Conservation (phyloP, 2,797 vertebrate genomes). For the Mus minutoides region DNA sequence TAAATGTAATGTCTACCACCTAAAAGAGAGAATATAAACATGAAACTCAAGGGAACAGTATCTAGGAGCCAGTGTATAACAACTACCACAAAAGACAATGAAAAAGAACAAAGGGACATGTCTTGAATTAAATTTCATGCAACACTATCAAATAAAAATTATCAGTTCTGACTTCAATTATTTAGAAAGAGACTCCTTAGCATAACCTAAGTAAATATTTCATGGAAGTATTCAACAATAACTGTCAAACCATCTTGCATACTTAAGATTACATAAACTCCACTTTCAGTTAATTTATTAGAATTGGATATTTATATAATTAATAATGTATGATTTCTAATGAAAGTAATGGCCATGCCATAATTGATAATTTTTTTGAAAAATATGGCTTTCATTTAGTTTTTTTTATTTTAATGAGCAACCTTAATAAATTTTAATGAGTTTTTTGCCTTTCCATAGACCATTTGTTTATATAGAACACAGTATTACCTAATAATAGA, state of each 20-base stretch:
- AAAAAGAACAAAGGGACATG: not conserved
- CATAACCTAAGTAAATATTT: not conserved
- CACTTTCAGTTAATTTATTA: not conserved
- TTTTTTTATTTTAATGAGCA: not conserved
- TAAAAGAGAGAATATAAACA: conserved; percentile 8
- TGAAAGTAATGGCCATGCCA: not conserved
- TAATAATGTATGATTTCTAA: not conserved
- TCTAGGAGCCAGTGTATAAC: not conserved
- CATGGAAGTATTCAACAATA: not conserved
- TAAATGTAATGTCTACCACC: conserved; percentile 40
- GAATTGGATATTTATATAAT: not conserved
- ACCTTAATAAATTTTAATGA: not conserved
- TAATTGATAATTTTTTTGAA: not conserved
- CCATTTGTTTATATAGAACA: not conserved
- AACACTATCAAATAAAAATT: not conserved
- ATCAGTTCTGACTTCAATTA: not conserved
- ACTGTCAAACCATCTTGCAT: not conserved
- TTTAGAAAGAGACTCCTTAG: not conserved
- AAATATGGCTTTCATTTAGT: not conserved
- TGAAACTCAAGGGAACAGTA: not conserved
- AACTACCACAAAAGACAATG: not conserved
- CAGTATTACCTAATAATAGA: not conserved
- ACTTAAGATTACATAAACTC: not conserved
- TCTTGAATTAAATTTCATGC: conserved; percentile 16
- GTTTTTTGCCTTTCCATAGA: not conserved